Evolutionary conservation across 1,140 invertebrate genomes (phyloP).

Genomic region (Chironomus striatipennis): DNA sequence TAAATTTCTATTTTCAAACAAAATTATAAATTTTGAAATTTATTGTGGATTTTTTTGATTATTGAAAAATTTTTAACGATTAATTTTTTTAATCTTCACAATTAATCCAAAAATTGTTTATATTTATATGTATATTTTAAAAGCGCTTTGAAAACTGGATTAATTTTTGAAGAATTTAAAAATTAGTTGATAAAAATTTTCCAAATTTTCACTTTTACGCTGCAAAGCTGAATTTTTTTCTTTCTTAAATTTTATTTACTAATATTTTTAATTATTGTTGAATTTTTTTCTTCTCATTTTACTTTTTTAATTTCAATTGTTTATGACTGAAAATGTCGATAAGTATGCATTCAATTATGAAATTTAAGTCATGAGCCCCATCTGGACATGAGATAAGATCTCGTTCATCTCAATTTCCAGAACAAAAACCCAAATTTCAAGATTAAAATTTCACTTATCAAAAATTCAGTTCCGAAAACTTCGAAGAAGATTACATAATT

Average conservation of each 20-base stretch:
- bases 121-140: not conserved
- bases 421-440: not conserved
- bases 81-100: slow-evolving; percentile 3
- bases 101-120: slow-evolving; percentile 6
- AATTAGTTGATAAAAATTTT: not conserved
- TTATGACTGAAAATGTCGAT: not conserved
- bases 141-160: not conserved
- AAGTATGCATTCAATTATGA: not conserved
- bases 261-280: no score
- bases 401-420: not conserved
- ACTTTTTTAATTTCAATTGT: no score
- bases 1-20: no score
- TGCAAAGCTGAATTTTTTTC: no score
- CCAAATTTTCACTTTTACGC: no score
- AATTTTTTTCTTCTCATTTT: no score
- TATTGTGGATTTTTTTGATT: not conserved
- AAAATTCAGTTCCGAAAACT: not conserved
- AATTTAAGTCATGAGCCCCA: not conserved
- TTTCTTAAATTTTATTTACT: no score
- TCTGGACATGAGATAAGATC: not conserved
- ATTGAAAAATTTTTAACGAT: slow-evolving; percentile 2
- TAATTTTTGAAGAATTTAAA: slow-evolving; percentile 2
- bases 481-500: no score
- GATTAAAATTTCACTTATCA: not conserved
- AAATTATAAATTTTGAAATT: no score